These are phyloP conservation scores for Pionites leucogaster DNA, from an alignment of 2,113 vertebrate genomes.

Conservation along the genomic window DNA sequence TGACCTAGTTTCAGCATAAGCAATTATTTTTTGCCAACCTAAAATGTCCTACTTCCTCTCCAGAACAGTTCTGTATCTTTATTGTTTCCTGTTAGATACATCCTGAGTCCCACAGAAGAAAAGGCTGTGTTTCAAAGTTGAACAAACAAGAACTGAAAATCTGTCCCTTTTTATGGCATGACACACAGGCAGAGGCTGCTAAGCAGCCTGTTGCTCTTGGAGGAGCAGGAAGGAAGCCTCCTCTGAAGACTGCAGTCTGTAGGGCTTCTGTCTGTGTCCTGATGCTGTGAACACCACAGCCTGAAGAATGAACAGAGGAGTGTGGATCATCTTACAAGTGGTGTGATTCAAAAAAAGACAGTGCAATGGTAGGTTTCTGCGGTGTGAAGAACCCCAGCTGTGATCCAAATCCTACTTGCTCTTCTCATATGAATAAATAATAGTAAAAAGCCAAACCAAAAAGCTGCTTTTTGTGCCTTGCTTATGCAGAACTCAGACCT, in stretches of 20 bases:
- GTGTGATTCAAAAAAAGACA: not conserved
- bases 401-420: not conserved
- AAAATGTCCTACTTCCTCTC: slow-evolving; percentile 8
- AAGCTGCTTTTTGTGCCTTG: not conserved
- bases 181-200: not conserved
- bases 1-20: slow-evolving; percentile 29
- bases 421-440: not conserved
- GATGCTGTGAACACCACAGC: not conserved
- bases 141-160: not conserved
- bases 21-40: slow-evolving; percentile 18
- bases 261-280: not conserved
- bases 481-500: not conserved
- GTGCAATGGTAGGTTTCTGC: not conserved
- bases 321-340: not conserved
- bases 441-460: not conserved
- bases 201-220: not conserved
- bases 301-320: not conserved
- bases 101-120: slow-evolving; percentile 6
- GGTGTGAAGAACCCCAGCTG: accelerated
- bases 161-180: not conserved
- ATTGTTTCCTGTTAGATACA: slow-evolving; percentile 5
- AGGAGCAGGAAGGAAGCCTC: not conserved
- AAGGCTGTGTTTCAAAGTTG: not conserved
- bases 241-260: not conserved
- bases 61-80: slow-evolving; percentile 3